Evolutionary conservation across 2,113 vertebrate genomes (phyloP).

Genomic region (Monopterus albus): DNA sequence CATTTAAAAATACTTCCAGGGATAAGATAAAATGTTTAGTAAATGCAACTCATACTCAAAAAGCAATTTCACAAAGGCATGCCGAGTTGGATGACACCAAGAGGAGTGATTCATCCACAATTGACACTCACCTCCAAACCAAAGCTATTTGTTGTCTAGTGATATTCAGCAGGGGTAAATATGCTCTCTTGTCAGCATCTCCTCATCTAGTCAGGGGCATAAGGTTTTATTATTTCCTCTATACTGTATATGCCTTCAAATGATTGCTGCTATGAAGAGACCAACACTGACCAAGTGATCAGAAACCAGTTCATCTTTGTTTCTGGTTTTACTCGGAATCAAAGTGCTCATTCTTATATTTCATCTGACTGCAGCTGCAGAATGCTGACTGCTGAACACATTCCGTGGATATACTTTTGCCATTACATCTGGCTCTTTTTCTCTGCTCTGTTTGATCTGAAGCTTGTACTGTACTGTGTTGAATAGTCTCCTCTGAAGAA

Average conservation of each 20-base stretch:
- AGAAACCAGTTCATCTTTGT: slow-evolving; percentile 21
- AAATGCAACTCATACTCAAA: slow-evolving; percentile 54
- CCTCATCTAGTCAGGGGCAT: slow-evolving; percentile 58
- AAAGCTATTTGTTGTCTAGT: slow-evolving; percentile 55
- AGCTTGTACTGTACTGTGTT: slow-evolving; percentile 69
- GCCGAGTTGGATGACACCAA: slow-evolving; percentile 43
- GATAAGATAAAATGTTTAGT: slow-evolving; percentile 60
- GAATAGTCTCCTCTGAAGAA: slow-evolving; percentile 77
- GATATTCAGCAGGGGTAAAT: slow-evolving; percentile 54
- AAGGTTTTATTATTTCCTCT: slow-evolving; percentile 58
- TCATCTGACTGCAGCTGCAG: slow-evolving; percentile 48
- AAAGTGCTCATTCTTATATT: slow-evolving; percentile 37
- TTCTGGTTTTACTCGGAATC: slow-evolving; percentile 13
- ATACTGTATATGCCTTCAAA: slow-evolving; percentile 43
- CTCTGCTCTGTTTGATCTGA: slow-evolving; percentile 74
- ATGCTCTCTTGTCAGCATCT: slow-evolving; percentile 60
- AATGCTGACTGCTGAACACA: slow-evolving; percentile 57
- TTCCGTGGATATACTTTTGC: slow-evolving; percentile 64
- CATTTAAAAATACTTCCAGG: slow-evolving; percentile 58
- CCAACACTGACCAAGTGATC: slow-evolving; percentile 47
- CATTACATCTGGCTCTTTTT: slow-evolving; percentile 67
- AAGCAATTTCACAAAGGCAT: slow-evolving; percentile 63
- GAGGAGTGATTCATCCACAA: slow-evolving; percentile 58
- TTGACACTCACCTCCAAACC: slow-evolving; percentile 53
- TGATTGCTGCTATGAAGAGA: slow-evolving; percentile 49